Evolutionary conservation across 1,140 invertebrate species (phyloP).

Genomic region (Zaprionus davidi): DNA sequence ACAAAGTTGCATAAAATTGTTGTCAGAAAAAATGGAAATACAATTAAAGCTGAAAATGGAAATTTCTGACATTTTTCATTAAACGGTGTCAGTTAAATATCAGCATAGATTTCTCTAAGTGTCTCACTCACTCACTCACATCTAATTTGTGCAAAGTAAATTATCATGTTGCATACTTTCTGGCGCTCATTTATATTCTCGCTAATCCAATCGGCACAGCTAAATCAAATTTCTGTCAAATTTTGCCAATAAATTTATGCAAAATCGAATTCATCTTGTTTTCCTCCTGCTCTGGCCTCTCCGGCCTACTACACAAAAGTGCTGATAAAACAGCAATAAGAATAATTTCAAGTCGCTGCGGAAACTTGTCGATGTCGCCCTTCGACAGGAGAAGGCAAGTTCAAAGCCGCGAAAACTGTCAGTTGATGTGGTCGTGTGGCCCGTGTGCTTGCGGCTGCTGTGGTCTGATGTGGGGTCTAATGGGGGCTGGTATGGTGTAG

Average conservation of each 20-base stretch:
- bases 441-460: constrained; percentile 31
- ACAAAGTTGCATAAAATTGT: constrained; percentile 16
- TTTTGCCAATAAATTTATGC: constrained; percentile 44
- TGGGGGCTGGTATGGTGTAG: constrained; percentile 37
- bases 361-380: constrained; percentile 60
- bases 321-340: constrained; percentile 40
- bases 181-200: constrained; percentile 23
- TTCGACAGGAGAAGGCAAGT: constrained; percentile 59
- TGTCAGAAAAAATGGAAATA: not conserved
- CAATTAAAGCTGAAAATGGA: not conserved
- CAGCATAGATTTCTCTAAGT: not conserved
- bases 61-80: constrained; percentile 1
- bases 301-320: constrained; percentile 23
- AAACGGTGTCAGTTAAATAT: not conserved
- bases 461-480: constrained; percentile 23
- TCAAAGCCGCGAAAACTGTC: constrained; percentile 78
- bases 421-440: constrained; percentile 62
- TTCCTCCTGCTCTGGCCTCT: not conserved
- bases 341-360: constrained; percentile 38
- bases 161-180: constrained; percentile 35
- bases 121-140: not conserved
- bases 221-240: constrained; percentile 54
- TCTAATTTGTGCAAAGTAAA: constrained; percentile 19
- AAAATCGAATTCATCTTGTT: constrained; percentile 38
- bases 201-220: constrained; percentile 43